Evolutionary conservation across 2,888 invertebrate genomes (phyloP).

Genomic region (Mellilla xanthometata): DNA sequence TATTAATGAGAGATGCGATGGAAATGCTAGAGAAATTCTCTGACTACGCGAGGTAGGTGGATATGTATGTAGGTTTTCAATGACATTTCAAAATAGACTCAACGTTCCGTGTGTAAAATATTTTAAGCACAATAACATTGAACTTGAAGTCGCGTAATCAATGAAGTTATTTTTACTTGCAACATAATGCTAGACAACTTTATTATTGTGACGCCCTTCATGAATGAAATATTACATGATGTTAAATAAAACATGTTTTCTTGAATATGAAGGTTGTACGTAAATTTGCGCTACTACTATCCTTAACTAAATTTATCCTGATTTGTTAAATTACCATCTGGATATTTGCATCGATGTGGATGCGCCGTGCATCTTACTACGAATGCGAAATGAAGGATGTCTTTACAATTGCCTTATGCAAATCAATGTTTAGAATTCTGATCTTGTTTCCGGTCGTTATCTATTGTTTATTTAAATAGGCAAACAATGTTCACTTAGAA

Average conservation of each 20-base stretch:
- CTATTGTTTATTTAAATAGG: constrained; percentile 13
- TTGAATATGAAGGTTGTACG: too few relatives aligned
- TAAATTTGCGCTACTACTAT: too few relatives aligned
- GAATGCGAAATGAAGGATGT: constrained; percentile 13
- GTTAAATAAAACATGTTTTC: constrained; percentile 3
- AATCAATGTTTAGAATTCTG: constrained; percentile 25
- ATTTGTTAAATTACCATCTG: neutral
- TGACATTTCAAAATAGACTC: constrained; percentile 42
- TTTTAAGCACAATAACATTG: constrained; percentile 57
- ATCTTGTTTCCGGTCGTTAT: constrained; percentile 17
- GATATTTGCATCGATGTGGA: neutral
- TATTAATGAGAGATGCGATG: constrained; percentile 33
- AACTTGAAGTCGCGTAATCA: constrained; percentile 48
- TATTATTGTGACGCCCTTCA: constrained; percentile 7
- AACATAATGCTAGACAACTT: constrained; percentile 15
- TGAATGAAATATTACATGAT: constrained; percentile 3
- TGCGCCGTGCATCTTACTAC: constrained; percentile 5
- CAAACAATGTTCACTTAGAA: constrained; percentile 25
- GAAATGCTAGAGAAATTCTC: constrained; percentile 38
- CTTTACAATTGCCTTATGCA: constrained; percentile 12
- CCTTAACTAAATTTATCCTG: too few relatives aligned
- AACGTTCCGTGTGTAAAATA: constrained; percentile 43
- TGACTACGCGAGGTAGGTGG: constrained; percentile 28
- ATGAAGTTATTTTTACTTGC: constrained; percentile 43
- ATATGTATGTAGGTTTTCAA: constrained; percentile 41